Percentiles rank a stretch among this genome's conserved stretches.
These are phyloP conservation scores for Melanogrammus aeglefinus DNA, from an alignment of 2,797 vertebrate genomes.

Conservation along the genomic window DNA sequence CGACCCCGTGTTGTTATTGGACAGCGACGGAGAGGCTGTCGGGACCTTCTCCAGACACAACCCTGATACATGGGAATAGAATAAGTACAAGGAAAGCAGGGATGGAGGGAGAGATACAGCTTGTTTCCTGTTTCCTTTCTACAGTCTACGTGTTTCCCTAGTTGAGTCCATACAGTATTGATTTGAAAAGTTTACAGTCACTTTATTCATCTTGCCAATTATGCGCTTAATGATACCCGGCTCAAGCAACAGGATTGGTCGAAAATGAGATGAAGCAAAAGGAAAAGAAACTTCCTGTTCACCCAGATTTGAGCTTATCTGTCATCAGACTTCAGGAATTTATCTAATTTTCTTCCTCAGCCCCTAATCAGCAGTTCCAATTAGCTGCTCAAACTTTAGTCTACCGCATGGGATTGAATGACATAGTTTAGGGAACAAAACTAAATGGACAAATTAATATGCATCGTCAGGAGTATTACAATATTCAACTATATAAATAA, in stretches of 20 bases:
- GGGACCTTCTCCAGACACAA: constrained; percentile 70
- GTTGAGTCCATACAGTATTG: no score
- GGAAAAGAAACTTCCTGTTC: no score
- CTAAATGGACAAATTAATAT: neutral
- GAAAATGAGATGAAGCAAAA: no score
- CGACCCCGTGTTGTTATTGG: constrained; percentile 78
- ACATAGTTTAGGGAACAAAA: neutral
- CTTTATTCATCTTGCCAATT: no score
- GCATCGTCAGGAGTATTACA: neutral
- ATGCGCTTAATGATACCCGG: neutral
- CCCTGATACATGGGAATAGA: constrained; percentile 38
- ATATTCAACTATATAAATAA: no score
- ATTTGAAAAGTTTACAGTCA: no score
- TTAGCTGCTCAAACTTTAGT: neutral
- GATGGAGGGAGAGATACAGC: neutral
- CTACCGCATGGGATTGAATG: neutral
- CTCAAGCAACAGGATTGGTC: neutral
- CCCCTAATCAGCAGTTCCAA: neutral
- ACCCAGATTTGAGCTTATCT: no score
- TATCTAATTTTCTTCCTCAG: neutral
- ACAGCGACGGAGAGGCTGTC: constrained; percentile 50
- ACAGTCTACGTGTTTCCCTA: no score
- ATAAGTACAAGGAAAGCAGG: neutral
- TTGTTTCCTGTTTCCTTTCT: no score
- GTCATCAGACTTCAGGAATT: no score